Conservation (phyloP, 2,888 invertebrate genomes). For the Hoplodrina blanda region DNA sequence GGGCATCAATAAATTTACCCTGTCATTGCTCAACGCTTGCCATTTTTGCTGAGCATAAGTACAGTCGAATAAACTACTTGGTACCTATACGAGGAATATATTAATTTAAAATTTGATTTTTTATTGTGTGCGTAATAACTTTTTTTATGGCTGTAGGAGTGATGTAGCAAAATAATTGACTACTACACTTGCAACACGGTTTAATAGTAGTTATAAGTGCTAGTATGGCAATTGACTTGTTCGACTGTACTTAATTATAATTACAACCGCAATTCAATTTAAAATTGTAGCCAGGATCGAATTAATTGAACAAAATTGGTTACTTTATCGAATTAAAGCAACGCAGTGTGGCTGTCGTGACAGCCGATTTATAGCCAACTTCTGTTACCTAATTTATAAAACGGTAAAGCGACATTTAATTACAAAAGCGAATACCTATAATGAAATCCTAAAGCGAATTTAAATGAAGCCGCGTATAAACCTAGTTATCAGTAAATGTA, state of each 20-base stretch:
- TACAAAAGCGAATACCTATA: conserved; percentile 21
- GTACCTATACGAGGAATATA: background rate
- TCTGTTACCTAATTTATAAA: background rate
- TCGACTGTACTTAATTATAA: background rate
- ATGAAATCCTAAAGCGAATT: conserved; percentile 32
- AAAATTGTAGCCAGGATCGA: background rate
- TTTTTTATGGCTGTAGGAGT: too few relatives aligned
- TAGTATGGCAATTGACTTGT: background rate
- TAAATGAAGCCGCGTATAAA: conserved; percentile 36
- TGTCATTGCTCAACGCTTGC: conserved; percentile 9
- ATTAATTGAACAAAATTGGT: conserved; percentile 15
- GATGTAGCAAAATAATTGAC: too few relatives aligned
- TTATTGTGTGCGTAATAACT: too few relatives aligned
- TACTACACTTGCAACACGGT: background rate
- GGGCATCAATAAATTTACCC: background rate
- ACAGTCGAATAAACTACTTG: background rate
- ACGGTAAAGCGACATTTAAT: conserved; percentile 5
- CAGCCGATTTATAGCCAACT: conserved; percentile 22
- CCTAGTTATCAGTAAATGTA: conserved; percentile 47
- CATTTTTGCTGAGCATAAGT: conserved; percentile 1
- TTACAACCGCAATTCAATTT: conserved; percentile 22
- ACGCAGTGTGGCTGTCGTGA: background rate
- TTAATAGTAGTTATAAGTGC: background rate
- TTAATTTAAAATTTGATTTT: background rate
- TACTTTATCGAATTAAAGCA: conserved; percentile 17